Percentiles rank a stretch among this genome's conserved stretches.
These are phyloP conservation scores for Panagrolaimus sp. DNA, from an alignment of 1,140 invertebrate species.

Conservation along the genomic window DNA sequence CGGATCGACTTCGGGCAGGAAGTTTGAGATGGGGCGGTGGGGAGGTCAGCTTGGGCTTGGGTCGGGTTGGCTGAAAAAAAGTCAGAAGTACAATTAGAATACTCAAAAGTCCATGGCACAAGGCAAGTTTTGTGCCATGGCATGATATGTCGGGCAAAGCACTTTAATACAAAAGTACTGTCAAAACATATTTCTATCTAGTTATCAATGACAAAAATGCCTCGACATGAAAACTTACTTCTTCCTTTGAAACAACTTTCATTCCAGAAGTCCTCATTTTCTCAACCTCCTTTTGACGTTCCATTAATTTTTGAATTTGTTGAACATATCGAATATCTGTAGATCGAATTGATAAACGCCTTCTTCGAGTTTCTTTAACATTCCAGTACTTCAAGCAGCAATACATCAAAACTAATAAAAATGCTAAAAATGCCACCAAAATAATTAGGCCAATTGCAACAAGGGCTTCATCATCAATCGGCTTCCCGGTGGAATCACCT, in stretches of 20 bases:
- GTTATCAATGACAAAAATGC: neutral
- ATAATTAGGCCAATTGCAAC: neutral
- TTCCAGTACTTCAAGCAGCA: neutral
- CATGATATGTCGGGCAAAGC: too few species aligned
- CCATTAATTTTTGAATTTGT: neutral
- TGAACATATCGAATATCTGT: constrained; percentile 7
- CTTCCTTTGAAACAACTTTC: neutral
- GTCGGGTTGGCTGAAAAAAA: neutral
- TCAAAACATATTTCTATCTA: too few species aligned
- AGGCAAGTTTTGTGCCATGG: too few species aligned
- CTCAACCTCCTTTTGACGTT: neutral
- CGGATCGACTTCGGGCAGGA: too few species aligned
- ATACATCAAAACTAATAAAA: neutral
- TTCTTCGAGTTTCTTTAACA: neutral
- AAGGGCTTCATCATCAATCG: neutral
- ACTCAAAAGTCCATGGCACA: neutral
- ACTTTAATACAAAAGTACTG: too few species aligned
- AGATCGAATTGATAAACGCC: neutral
- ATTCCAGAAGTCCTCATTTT: neutral
- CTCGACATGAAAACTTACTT: neutral
- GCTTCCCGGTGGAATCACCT: neutral
- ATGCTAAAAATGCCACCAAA: neutral
- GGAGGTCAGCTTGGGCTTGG: too few species aligned
- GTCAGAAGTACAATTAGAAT: neutral
- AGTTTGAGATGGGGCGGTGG: too few species aligned